These are phyloP conservation scores for Sebastes diaconus DNA, from an alignment of 2,797 vertebrate genomes.

Conservation along the genomic window DNA sequence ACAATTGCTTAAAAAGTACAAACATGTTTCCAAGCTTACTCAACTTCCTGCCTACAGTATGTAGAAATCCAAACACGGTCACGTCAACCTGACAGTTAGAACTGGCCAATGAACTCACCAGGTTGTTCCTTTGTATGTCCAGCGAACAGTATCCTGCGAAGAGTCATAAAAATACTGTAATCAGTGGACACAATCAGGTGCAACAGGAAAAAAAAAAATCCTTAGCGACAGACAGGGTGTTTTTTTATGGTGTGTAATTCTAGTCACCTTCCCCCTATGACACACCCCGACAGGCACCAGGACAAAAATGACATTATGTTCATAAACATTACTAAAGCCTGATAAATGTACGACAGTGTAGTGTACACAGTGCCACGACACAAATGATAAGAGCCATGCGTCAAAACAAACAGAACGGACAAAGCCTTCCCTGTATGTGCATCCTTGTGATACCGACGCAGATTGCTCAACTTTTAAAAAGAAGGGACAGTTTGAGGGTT, in stretches of 20 bases:
- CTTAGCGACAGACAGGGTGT: no score
- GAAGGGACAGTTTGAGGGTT: no score
- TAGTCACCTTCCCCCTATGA: neutral
- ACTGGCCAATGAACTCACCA: constrained; percentile 72
- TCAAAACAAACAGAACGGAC: neutral
- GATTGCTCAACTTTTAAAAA: neutral
- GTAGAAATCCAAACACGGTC: neutral
- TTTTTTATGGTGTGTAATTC: neutral
- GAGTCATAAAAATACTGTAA: constrained; percentile 14
- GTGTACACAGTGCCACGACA: neutral
- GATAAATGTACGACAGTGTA: neutral
- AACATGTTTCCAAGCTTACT: neutral
- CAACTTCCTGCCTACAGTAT: neutral
- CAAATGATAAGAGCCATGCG: neutral
- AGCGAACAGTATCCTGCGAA: constrained; percentile 82
- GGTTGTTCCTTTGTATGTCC: constrained; percentile 81
- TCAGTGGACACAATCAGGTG: neutral
- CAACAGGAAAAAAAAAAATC: neutral
- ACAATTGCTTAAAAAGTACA: no score
- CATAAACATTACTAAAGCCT: neutral
- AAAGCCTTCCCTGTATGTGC: neutral
- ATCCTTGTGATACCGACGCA: neutral
- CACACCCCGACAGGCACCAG: neutral
- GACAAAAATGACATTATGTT: neutral
- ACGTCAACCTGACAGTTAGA: neutral